Conservation (phyloP, 2,888 invertebrate genomes). For the Melolontha melolontha region DNA sequence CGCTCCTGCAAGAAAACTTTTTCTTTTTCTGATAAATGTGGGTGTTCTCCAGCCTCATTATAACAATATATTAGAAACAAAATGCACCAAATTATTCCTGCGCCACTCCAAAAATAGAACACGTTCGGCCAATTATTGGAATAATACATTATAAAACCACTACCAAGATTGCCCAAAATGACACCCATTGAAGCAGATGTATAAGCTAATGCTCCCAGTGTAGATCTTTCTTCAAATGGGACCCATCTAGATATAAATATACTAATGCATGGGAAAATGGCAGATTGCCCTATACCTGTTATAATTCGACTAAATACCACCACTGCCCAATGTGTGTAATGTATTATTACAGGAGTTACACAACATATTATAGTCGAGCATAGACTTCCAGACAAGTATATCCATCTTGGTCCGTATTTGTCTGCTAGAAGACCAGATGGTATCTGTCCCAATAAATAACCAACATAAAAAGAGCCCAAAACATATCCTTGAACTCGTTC, state of each 20-base stretch:
- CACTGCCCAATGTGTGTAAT: background rate
- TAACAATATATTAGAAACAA: constrained; percentile 58
- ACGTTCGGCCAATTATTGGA: constrained; percentile 67
- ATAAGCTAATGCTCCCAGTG: constrained; percentile 16
- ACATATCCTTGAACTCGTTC: background rate
- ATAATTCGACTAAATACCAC: constrained; percentile 5
- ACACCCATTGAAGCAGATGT: constrained; percentile 21
- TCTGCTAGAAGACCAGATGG: constrained; percentile 12
- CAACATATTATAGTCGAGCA: background rate
- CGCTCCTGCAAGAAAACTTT: constrained; percentile 14
- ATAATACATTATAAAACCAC: constrained; percentile 63
- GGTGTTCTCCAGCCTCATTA: constrained; percentile 69
- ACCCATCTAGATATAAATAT: constrained; percentile 35
- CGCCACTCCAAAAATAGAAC: constrained; percentile 24
- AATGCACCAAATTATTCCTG: constrained; percentile 37
- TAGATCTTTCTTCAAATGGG: constrained; percentile 18
- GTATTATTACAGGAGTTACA: background rate
- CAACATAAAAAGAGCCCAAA: constrained; percentile 12
- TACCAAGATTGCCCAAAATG: constrained; percentile 9
- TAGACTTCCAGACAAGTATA: background rate
- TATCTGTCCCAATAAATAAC: constrained; percentile 9
- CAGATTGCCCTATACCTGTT: constrained; percentile 2
- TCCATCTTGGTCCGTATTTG: constrained; percentile 12
- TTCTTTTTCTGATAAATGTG: constrained; percentile 33
- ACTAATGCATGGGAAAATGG: constrained; percentile 17